A percentile compares a stretch with the other conserved stretches of the same genome.
Evolutionary conservation across 1,140 invertebrate species (phyloP).

Genomic region (Drosophila albomicans): DNA sequence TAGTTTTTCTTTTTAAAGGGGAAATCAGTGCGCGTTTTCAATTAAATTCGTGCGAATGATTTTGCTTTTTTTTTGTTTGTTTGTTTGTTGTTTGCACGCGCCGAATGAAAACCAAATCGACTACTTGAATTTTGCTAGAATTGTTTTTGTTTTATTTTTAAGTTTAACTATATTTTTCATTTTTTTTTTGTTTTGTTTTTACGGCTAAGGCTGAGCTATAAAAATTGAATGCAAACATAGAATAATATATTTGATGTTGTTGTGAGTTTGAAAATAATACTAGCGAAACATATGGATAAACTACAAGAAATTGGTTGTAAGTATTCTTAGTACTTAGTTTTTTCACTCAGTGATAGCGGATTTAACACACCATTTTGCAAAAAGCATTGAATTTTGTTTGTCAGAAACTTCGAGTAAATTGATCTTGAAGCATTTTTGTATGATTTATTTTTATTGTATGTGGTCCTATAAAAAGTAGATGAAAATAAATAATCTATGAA

Average conservation of each 20-base stretch:
- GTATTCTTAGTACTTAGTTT: conserved; percentile 16
- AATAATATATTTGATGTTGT: conserved; percentile 8
- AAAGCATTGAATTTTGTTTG: conserved; percentile 41
- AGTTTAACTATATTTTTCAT: conserved; percentile 9
- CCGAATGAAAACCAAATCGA: conserved; percentile 84
- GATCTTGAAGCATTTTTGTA: conserved; percentile 62
- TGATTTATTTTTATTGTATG: conserved; percentile 41
- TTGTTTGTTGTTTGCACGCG: conserved; percentile 56
- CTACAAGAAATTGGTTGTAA: conserved; percentile 4
- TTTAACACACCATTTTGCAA: conserved; percentile 74
- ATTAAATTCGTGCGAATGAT: conserved; percentile 52
- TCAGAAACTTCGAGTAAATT: conserved; percentile 46
- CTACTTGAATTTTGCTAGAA: conserved; percentile 53
- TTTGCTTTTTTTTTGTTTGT: conserved; percentile 52
- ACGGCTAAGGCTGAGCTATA: conserved; percentile 16
- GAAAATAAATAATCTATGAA: conserved; percentile 60
- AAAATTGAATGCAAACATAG: conserved; percentile 26
- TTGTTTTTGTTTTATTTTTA: conserved; percentile 25
- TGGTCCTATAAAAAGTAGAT: conserved; percentile 65
- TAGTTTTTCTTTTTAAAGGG: conserved; percentile 16
- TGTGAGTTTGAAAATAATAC: conserved; percentile 21
- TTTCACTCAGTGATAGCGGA: conserved; percentile 58
- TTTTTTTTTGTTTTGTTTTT: conserved; percentile 24
- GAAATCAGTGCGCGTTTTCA: conserved; percentile 58
- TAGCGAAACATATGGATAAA: conserved; percentile 33